Base-by-base conservation (phyloP, 2,797 vertebrate species). In the Coregonus sp. region DNA sequence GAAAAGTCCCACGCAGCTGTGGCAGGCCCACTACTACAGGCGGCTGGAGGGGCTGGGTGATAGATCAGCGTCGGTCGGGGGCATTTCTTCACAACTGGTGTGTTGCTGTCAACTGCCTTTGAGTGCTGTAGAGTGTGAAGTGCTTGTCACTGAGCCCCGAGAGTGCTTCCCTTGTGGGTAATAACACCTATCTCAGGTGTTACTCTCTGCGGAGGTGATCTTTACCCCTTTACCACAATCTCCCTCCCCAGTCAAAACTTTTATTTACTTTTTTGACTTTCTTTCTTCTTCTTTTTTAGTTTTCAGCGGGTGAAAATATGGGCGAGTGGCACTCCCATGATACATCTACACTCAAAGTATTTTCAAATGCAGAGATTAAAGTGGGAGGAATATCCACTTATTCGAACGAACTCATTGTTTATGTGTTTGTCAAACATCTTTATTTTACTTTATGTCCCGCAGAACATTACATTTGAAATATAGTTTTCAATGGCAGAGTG, bases 31-130 rank as follows among this genome's bases (percentile, higher is more conserved):
- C 75, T 35, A 35, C 35, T 52, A 35, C 72, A 37, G 20, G 31
- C 47, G 54, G 65, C 70, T 72, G 69, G 50, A 31, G 4, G 47
- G 37, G 78, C 40, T 76, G 72, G 37, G 76, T 25, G 31, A 5
- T 1, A 70, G 72, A 81, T 74, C 73, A 73, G 72, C 63, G 77
- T 84, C 82, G 35, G 69, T 6, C 15, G 14, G 51, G 11, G 33
- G 47, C 69, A 54, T 54, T 73, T 82, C 76, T 67, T 74, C 61
- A 52, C 75, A 61, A 72, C 63, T 82, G 80, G 72, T 77, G 77
- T 83, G 77, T 84, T 84, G 74, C 74, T 35, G 70, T 78, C 71
- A 78, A 75, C 59, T 68, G 29, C 75, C 72, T 83, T 81, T 78
- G 25, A 76, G 65, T 70, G 56, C 51, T 56, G 50, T 33, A 61